phyloP scores from a whole-genome alignment of 2,888 invertebrate species.

The Gasteruption jaculator region DNA sequence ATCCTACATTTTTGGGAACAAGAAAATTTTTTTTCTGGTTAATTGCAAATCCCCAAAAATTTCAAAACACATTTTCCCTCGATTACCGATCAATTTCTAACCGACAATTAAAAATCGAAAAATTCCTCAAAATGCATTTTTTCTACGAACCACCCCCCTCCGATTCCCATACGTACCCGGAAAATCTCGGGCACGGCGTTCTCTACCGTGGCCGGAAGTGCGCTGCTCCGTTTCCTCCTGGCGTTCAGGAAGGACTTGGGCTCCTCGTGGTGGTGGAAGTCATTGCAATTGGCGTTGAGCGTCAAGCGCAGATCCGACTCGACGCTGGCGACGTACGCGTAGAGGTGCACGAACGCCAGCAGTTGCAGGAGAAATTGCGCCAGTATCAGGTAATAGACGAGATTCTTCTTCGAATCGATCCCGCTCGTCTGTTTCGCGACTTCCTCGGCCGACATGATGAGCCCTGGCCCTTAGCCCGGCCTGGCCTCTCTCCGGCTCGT shows the following conservation, averaged over 20 bases:
- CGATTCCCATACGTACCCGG: conserved; percentile 34
- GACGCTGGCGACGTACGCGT: conserved; percentile 37
- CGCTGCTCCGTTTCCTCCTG: conserved; percentile 41
- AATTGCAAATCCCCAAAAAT: no score
- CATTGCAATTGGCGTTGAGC: conserved; percentile 15
- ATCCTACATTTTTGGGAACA: conserved; percentile 8
- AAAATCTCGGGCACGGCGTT: conserved; percentile 44
- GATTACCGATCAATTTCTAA: no score
- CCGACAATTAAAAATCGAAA: no score
- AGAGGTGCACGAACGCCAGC: conserved; percentile 41
- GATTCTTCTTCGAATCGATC: no score
- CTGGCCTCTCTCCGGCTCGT: no score
- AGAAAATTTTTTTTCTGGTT: conserved; percentile 1
- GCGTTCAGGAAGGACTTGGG: conserved; percentile 24
- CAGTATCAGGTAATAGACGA: conserved; percentile 38
- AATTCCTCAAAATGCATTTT: neutral
- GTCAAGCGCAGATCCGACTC: conserved; percentile 32
- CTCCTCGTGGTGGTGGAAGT: conserved; percentile 17
- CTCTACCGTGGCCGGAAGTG: conserved; percentile 41
- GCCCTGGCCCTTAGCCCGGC: no score
- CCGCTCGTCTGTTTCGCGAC: neutral
- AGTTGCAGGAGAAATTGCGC: conserved; percentile 43
- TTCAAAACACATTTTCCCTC: no score
- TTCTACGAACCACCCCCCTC: neutral
- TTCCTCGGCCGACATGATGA: no score